These are phyloP conservation scores for Stenichneumon culpator DNA, from an alignment of 2,888 invertebrate species.

Conservation along the genomic window DNA sequence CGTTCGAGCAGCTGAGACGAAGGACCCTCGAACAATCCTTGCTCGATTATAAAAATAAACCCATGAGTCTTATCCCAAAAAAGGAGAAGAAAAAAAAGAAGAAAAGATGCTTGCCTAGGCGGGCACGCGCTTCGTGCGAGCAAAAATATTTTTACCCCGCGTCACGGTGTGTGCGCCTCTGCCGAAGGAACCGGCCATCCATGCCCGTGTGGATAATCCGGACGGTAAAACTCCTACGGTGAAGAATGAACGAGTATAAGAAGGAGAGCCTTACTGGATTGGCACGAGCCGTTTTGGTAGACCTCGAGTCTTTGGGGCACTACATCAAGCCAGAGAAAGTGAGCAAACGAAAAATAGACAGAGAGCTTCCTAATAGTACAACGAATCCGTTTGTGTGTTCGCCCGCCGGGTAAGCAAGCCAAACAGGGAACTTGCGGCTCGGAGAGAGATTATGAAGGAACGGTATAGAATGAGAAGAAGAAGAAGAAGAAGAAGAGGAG, in stretches of 20 bases:
- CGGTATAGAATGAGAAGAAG: conserved; percentile 48
- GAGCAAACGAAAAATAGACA: conserved; percentile 13
- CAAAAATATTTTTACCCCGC: conserved; percentile 33
- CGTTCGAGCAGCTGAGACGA: conserved; percentile 8
- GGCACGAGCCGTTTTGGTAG: conserved; percentile 61
- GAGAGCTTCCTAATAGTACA: conserved; percentile 44
- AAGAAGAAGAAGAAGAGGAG: conserved; percentile 50
- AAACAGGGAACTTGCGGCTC: conserved; percentile 8
- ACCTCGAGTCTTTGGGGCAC: conserved; percentile 44
- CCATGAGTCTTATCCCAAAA: background rate
- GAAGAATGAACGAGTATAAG: conserved; percentile 21
- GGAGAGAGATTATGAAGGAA: conserved; percentile 59
- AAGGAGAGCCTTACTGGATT: conserved; percentile 15
- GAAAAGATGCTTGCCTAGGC: background rate
- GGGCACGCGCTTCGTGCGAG: conserved; percentile 10
- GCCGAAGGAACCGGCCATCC: conserved; percentile 31
- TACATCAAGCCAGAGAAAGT: conserved; percentile 14
- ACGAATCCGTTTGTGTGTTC: conserved; percentile 46
- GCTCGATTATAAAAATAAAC: background rate
- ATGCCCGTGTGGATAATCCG: conserved; percentile 50
- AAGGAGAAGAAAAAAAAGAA: background rate
- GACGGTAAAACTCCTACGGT: conserved; percentile 12
- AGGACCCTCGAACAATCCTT: background rate
- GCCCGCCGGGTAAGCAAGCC: conserved; percentile 37
- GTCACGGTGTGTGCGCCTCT: conserved; percentile 8